Base-by-base conservation (phyloP, 1,140 invertebrate species). In the Eufriesea mexicana region DNA sequence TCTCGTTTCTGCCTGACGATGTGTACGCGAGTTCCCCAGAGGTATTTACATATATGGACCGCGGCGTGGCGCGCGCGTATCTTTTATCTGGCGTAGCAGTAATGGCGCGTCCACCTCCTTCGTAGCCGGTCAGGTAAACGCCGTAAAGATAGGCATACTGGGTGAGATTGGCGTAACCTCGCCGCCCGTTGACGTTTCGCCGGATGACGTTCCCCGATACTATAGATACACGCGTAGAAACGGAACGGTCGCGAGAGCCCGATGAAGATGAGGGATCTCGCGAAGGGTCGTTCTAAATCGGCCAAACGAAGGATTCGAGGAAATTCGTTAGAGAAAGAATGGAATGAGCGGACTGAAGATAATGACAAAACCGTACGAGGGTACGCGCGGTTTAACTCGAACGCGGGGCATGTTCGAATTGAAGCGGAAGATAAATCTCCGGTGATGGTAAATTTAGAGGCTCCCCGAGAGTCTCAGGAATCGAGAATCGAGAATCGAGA, bases 21-120 rank as follows among this genome's bases (percentile, higher is more conserved):
- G 88, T 86, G 90, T 92, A 92, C 91, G 89, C 90, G 87, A 90
- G 92, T 91, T 92, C 91, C 91, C 89, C 88, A 84, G 84, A 92
- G 91, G 91, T 94, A 93, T 94, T 94, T 94, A 94, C 92, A 94
- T 93, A 93, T 93, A 94, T 93, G 91, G 91, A 90, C 91, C 90
- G 88, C 89, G 79, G 84, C 84, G 86, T 89, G 84, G 86, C 73
- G 82, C 83, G 86, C 87, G 87, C 85, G 86, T 91, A 91, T 91
- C 91, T 91, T 91, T 91, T 91, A 91, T 91, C 91, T 91, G 84
- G 66, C 84, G 81, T 85, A 86, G 84, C 90, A 90, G 90, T 91
- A 92, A 92, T 92, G 90, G 90, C 91, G 91, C 85, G 86, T 86
- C 83, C 88, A 82, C 85, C 79, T 89, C 64, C 79, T 86, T 68